Percentiles rank a stretch among this genome's conserved stretches.
Conservation (phyloP, 2,888 invertebrate genomes). For the Anaspis maculata region DNA sequence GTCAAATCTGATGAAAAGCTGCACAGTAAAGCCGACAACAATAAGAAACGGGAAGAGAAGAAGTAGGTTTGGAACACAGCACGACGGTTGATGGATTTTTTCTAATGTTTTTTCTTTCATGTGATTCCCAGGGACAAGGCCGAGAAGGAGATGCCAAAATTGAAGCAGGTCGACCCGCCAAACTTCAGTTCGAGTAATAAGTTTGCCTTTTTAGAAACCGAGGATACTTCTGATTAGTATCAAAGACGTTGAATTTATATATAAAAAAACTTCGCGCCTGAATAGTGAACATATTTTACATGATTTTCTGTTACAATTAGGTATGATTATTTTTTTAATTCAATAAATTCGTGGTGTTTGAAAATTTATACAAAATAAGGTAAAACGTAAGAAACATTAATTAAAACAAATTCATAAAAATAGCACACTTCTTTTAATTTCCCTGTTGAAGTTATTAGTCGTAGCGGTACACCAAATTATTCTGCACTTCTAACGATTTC, state of each 20-base stretch:
- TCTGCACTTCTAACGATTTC: too few species aligned
- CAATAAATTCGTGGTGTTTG: not conserved
- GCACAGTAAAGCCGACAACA: conserved; percentile 18
- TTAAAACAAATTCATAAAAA: too few species aligned
- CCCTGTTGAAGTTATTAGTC: too few species aligned
- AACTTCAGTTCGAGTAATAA: conserved; percentile 70
- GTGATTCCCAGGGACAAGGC: conserved; percentile 34
- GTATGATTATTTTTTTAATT: not conserved
- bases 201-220: conserved; percentile 64
- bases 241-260: conserved; percentile 4
- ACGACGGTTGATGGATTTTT: conserved; percentile 10
- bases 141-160: conserved; percentile 57
- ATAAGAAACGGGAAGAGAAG: conserved; percentile 24
- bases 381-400: too few species aligned
- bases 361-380: not conserved
- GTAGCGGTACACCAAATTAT: too few species aligned
- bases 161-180: conserved; percentile 66
- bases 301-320: conserved; percentile 13
- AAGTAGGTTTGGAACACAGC: conserved; percentile 13
- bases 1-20: conserved; percentile 17
- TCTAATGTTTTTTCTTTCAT: too few species aligned
- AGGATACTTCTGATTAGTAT: conserved; percentile 36
- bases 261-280: conserved; percentile 8
- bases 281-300: conserved; percentile 12
- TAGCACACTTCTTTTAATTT: too few species aligned